Percentiles rank a stretch among this genome's conserved stretches.
These are phyloP conservation scores for Sitta carolinensis DNA, from an alignment of 2,797 vertebrate genomes.

Conservation along the genomic window DNA sequence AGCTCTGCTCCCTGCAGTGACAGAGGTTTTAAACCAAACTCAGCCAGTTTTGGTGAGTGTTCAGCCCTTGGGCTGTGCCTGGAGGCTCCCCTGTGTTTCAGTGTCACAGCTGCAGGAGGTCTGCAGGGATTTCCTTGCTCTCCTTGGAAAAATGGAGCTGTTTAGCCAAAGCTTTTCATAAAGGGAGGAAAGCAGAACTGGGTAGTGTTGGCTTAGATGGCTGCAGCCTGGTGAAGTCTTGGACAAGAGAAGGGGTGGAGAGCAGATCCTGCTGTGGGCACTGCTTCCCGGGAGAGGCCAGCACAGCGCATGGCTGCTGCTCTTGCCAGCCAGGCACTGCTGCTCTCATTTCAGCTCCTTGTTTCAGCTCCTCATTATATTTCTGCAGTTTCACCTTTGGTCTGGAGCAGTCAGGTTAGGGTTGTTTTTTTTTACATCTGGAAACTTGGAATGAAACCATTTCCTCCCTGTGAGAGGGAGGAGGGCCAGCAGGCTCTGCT, in stretches of 20 bases:
- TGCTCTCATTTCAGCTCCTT: neutral
- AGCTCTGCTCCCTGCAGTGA: neutral
- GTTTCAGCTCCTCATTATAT: slow-evolving; percentile 52
- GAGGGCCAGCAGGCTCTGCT: neutral
- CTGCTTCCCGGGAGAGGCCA: slow-evolving; percentile 5
- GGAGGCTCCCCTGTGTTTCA: accelerated
- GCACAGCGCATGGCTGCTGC: accelerated
- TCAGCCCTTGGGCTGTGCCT: neutral
- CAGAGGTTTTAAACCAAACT: neutral
- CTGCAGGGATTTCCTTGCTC: neutral
- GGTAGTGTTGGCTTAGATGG: neutral
- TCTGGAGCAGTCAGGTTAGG: slow-evolving; percentile 31
- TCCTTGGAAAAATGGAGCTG: neutral
- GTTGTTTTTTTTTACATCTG: neutral
- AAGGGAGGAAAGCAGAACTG: neutral
- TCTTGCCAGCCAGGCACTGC: neutral
- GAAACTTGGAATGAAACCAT: neutral
- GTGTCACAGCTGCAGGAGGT: neutral
- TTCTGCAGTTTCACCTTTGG: slow-evolving; percentile 56
- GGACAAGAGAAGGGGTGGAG: neutral
- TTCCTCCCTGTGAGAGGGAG: neutral
- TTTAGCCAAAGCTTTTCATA: neutral
- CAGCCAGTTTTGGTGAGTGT: neutral
- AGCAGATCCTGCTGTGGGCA: slow-evolving; percentile 13
- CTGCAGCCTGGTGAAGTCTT: neutral